phyloP scores from a whole-genome alignment of 2,888 invertebrate genomes.

The Xestoiulus laeticollis region DNA sequence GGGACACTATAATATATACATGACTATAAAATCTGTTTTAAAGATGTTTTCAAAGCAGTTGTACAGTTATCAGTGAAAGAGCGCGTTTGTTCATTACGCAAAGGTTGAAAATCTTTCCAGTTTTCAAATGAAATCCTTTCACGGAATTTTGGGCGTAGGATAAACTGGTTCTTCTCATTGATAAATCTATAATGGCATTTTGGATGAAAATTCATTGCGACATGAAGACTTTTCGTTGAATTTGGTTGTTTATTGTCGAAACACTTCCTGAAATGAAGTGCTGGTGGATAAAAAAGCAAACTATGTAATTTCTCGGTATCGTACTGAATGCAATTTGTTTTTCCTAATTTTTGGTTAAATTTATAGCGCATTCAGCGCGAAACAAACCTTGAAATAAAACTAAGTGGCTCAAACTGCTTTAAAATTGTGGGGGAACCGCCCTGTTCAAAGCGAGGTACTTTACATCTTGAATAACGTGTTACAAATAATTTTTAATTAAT shows the following conservation, averaged over 20 bases:
- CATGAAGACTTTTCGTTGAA: background rate
- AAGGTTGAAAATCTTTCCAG: too few relatives aligned
- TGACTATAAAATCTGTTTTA: too few relatives aligned
- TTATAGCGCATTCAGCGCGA: background rate
- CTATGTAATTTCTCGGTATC: background rate
- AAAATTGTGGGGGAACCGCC: background rate
- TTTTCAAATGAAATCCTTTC: background rate
- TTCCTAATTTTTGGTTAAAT: background rate
- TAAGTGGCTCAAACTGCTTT: conserved; percentile 13
- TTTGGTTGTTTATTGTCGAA: background rate
- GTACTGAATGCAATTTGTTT: background rate
- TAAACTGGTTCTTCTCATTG: background rate
- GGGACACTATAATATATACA: too few relatives aligned
- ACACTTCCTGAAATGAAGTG: background rate
- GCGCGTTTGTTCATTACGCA: too few relatives aligned
- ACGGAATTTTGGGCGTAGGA: background rate
- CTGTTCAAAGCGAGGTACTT: background rate
- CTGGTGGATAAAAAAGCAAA: background rate
- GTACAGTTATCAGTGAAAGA: too few relatives aligned
- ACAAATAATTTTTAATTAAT: conserved; percentile 20
- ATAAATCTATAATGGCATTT: background rate
- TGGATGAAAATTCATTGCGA: background rate
- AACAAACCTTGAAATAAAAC: background rate
- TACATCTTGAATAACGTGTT: background rate
- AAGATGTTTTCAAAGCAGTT: too few relatives aligned